These are phyloP conservation scores for Adela reaumurella DNA, from an alignment of 2,888 invertebrate species.

Conservation along the genomic window DNA sequence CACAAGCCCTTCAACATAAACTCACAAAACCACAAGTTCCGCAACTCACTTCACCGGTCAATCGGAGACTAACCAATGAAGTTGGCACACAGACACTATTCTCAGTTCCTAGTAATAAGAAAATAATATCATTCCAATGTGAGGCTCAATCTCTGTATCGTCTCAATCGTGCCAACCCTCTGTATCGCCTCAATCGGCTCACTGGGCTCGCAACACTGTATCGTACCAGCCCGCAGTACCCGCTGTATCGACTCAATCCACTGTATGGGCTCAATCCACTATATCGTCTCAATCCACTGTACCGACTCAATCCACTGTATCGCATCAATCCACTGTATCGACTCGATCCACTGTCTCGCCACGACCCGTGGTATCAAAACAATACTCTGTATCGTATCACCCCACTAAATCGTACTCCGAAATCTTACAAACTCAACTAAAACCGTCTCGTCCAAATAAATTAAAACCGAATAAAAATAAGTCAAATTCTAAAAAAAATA, in stretches of 20 bases:
- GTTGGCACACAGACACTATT: background rate
- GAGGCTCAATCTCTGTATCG: background rate
- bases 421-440: background rate
- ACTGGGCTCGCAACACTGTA: no score
- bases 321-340: background rate
- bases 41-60: background rate
- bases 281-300: background rate
- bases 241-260: background rate
- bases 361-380: background rate
- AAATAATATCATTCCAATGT: background rate
- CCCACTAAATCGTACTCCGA: background rate
- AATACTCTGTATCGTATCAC: background rate
- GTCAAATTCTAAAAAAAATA: no score
- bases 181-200: background rate
- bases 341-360: background rate
- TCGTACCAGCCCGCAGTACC: background rate
- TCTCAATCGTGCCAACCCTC: background rate
- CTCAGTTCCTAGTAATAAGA: background rate
- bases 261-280: background rate
- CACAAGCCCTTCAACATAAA: background rate
- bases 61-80: slow-evolving; percentile 1
- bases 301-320: background rate
- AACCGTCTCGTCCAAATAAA: no score
- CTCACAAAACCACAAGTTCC: background rate
- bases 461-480: no score